Evolutionary conservation across 30 jellyfish, hydroid and myxozoan genomes (phyloP), one percentile per base, ranked within the genome.

Genomic region (Pelagia noctiluca): DNA sequence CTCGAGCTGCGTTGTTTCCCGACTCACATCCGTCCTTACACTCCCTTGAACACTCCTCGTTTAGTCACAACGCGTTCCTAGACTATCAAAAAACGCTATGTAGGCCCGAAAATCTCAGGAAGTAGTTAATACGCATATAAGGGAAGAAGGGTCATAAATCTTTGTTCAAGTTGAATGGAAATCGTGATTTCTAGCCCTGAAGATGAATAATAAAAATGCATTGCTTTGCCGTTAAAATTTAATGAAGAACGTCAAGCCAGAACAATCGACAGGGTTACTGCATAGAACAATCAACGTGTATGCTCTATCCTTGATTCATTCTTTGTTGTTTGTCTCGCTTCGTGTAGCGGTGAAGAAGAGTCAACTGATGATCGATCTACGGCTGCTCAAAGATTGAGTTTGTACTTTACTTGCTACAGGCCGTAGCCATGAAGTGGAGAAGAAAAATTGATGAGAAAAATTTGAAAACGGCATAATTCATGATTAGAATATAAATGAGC

Each of bases 1-100:
- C 35, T 21, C 25, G 33, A 50, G 72, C 33, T 32, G 92, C 92
- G 92, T 82, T 82, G 92, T 82, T 82, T 82, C 70, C 69, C 4
- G 31, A 35, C 33, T 31, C 37, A 29, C 25, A 52, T 24, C 32
- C 48, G 32, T 16, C 60, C 80, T 22, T 7, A 0, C 19, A 62
- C 12, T 19, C n/a, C 47, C 19, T 19, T 5, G 67, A 70, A 36
- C 36, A 37, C 30, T 16, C 10, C n/a, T n/a, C n/a, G n/a, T n/a
- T n/a, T n/a, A n/a, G n/a, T n/a, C n/a, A n/a, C n/a, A n/a, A n/a
- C n/a, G n/a, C n/a, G n/a, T n/a, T n/a, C n/a, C n/a, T n/a, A n/a
- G n/a, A n/a, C n/a, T n/a, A n/a, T n/a, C n/a, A n/a, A n/a, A n/a
- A n/a, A n/a, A n/a, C n/a, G n/a, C n/a, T n/a, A n/a, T n/a, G n/a